Percentiles rank a stretch among this genome's conserved stretches.
These are phyloP conservation scores for Larimichthys polyactis DNA, from an alignment of 2,113 vertebrate genomes.

Conservation along the genomic window DNA sequence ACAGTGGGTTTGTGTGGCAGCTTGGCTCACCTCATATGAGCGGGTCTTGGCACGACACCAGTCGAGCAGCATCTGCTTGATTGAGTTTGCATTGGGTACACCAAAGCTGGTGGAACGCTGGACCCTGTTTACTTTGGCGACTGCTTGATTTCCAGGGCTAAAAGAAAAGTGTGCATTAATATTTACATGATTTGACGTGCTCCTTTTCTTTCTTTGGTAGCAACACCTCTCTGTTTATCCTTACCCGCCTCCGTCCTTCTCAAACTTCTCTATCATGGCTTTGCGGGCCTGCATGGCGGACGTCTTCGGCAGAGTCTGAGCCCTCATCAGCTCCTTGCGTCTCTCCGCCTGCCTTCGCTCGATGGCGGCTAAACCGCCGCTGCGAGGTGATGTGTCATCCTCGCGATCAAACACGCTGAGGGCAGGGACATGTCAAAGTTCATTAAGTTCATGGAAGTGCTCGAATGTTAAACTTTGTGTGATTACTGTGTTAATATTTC, in stretches of 20 bases:
- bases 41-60: constrained; percentile 98
- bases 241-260: constrained; percentile 92
- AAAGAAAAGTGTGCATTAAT: constrained; percentile 39
- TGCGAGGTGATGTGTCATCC: constrained; percentile 86
- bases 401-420: constrained; percentile 95
- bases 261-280: constrained; percentile 97
- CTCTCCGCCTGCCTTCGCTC: constrained; percentile 92
- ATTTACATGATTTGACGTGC: constrained; percentile 44
- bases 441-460: constrained; percentile 2
- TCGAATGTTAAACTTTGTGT: not conserved
- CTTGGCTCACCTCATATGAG: constrained; percentile 90
- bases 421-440: not conserved
- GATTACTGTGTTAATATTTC: not conserved
- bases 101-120: constrained; percentile 95
- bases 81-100: constrained; percentile 96
- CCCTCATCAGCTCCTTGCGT: constrained; percentile 94
- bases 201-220: constrained; percentile 55
- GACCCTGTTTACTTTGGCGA: constrained; percentile 83
- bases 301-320: constrained; percentile 93
- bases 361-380: constrained; percentile 83
- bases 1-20: no score
- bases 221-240: constrained; percentile 48
- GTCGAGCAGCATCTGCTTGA: constrained; percentile 99
- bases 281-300: constrained; percentile 92
- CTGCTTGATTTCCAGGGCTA: constrained; percentile 84